These are phyloP conservation scores for Reticulitermes speratus DNA, from an alignment of 1,140 invertebrate genomes.

Conservation along the genomic window DNA sequence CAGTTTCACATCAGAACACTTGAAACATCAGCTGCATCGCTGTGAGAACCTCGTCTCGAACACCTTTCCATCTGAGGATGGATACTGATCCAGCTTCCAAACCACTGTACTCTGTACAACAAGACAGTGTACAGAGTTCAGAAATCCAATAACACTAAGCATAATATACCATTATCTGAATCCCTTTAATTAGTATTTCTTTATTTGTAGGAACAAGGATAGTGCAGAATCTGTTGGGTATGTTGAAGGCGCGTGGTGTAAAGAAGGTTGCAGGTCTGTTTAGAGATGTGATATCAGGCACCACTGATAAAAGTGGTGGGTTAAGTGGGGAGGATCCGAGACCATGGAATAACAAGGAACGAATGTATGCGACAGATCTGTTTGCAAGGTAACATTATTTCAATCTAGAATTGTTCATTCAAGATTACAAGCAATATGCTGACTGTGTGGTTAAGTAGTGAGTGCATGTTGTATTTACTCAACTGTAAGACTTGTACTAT, in stretches of 20 bases:
- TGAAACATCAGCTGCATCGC: no score
- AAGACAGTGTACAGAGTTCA: no score
- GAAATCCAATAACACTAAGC: no score
- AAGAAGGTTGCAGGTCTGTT: conserved; percentile 61
- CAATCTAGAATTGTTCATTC: background rate
- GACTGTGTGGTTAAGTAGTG: no score
- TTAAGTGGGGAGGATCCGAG: conserved; percentile 54
- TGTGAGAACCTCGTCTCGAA: no score
- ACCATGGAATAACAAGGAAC: conserved; percentile 64
- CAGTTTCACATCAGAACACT: no score
- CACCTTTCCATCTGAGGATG: no score
- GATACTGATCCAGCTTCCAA: no score
- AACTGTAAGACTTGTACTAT: no score
- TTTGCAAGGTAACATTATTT: conserved; percentile 51
- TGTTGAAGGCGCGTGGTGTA: conserved; percentile 58
- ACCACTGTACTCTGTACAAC: no score
- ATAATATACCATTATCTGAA: background rate
- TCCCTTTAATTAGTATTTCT: background rate
- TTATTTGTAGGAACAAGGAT: conserved; percentile 58
- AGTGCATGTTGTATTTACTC: no score
- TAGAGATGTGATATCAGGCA: conserved; percentile 42
- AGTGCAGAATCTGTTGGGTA: conserved; percentile 59
- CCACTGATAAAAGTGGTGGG: conserved; percentile 36
- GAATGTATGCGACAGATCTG: conserved; percentile 62
- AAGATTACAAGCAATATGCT: background rate